Conservation (phyloP, 2,888 invertebrate genomes). For the Ophonus ardosiacus region DNA sequence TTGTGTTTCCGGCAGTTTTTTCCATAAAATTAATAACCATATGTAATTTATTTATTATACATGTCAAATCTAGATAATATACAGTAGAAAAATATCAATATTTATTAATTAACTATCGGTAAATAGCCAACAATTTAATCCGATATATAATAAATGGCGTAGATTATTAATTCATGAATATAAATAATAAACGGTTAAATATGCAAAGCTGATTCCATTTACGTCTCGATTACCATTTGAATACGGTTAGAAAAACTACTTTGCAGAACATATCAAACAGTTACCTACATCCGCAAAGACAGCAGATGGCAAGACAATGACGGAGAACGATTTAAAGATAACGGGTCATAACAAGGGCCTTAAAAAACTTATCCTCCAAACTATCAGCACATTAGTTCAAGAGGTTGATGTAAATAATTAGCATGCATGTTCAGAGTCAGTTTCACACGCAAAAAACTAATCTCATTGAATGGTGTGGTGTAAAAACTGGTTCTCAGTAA, state of each 20-base stretch:
- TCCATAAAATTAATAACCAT: not conserved
- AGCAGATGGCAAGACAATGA: not conserved
- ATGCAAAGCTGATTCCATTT: not conserved
- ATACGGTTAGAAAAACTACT: not conserved
- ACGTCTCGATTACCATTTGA: not conserved
- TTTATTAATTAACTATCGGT: not conserved
- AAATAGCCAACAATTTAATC: not conserved
- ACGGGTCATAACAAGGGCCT: conserved; percentile 9
- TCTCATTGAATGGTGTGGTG: conserved; percentile 43
- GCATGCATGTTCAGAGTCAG: conserved; percentile 32
- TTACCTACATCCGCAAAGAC: not conserved
- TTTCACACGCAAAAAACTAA: conserved; percentile 59
- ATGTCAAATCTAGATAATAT: not conserved
- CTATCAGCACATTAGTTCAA: conserved; percentile 51
- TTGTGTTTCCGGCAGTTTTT: not conserved
- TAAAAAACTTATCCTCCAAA: conserved; percentile 32
- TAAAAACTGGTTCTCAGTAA: conserved; percentile 49
- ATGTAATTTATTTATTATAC: not conserved
- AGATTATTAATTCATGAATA: conserved; percentile 9
- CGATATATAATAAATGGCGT: not conserved
- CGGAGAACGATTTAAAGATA: not conserved
- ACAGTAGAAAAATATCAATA: not conserved
- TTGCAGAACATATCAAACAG: not conserved
- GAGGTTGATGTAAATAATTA: conserved; percentile 56
- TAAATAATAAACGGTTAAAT: conserved; percentile 27